These are phyloP conservation scores for Phalera bucephala DNA, from an alignment of 2,888 invertebrate genomes.

Conservation along the genomic window DNA sequence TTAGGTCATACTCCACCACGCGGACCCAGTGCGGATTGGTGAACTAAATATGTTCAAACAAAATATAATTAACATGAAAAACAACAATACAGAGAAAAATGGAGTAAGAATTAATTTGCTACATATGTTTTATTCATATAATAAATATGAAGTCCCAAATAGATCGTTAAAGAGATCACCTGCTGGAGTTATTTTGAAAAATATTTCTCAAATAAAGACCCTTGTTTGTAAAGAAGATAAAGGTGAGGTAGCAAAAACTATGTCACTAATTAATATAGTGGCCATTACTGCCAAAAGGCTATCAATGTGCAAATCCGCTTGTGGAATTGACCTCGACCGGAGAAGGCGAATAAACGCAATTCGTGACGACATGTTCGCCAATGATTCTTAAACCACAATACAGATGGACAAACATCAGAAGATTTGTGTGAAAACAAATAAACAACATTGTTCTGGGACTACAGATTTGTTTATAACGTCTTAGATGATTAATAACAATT, in stretches of 20 bases:
- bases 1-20: no score
- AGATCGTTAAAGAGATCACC: conserved; percentile 15
- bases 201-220: neutral
- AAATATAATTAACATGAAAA: no score
- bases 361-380: conserved; percentile 48
- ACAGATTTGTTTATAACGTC: neutral
- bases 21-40: no score
- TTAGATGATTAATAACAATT: neutral
- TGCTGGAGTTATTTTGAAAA: conserved; percentile 10
- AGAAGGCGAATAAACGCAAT: conserved; percentile 29
- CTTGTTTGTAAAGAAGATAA: neutral
- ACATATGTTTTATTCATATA: conserved; percentile 14
- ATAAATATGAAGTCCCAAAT: neutral
- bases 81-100: conserved; percentile 13
- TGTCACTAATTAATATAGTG: neutral
- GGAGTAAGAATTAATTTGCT: conserved; percentile 15
- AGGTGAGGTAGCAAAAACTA: neutral
- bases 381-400: conserved; percentile 23
- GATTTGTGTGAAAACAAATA: neutral
- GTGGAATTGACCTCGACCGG: conserved; percentile 42
- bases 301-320: conserved; percentile 6
- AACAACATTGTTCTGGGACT: neutral
- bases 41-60: neutral
- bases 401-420: conserved; percentile 5
- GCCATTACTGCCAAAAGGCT: neutral